Conservation (phyloP, 2,113 vertebrate species). For the Natator depressus region DNA sequence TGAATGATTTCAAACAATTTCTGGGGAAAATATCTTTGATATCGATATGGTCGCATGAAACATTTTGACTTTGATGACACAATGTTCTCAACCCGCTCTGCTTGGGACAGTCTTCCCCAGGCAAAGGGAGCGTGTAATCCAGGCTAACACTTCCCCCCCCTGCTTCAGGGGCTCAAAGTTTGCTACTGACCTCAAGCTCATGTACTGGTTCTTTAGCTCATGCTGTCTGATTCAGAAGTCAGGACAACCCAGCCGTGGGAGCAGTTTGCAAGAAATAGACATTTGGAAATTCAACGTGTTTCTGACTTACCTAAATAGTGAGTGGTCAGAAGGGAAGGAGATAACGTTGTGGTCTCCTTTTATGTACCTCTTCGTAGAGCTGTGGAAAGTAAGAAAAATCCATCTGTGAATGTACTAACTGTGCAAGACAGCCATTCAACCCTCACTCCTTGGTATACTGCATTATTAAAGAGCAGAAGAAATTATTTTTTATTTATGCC, state of each 20-base stretch:
- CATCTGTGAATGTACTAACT: rapidly evolving
- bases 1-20: neutral
- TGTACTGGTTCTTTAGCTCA: too few species aligned
- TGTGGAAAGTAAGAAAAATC: constrained; percentile 47
- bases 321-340: neutral
- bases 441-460: neutral
- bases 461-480: neutral
- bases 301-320: neutral
- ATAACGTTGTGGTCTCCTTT: constrained; percentile 39
- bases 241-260: neutral
- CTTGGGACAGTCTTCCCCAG: neutral
- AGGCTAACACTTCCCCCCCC: neutral
- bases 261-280: neutral
- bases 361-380: constrained; percentile 67
- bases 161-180: too few species aligned
- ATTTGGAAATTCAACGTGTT: neutral
- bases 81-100: neutral
- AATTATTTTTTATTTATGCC: neutral
- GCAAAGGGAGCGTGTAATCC: too few species aligned
- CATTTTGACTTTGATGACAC: neutral
- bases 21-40: neutral
- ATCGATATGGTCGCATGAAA: neutral
- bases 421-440: neutral
- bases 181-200: too few species aligned
- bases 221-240: neutral